phyloP scores from a whole-genome alignment of 2,888 invertebrate species.

The Scaptomyza caliginosa region DNA sequence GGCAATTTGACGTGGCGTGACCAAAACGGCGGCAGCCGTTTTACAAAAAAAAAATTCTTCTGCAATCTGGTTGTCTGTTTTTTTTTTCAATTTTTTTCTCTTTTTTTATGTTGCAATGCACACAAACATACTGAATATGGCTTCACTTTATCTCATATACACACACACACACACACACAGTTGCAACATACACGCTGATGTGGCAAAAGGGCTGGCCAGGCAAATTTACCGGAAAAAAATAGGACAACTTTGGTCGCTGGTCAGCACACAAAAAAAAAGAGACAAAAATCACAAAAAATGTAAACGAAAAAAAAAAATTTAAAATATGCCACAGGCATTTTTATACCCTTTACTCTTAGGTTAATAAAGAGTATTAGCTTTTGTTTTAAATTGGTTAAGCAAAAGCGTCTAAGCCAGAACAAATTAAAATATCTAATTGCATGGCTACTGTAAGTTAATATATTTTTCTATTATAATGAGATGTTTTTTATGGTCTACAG shows the following conservation, averaged over 20 bases:
- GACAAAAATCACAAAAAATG: slow-evolving; percentile 20
- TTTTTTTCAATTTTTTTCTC: slow-evolving; percentile 29
- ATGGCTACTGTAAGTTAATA: neutral
- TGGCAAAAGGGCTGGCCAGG: slow-evolving; percentile 65
- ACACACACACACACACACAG: slow-evolving; percentile 16
- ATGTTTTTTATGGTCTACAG: neutral
- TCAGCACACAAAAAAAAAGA: slow-evolving; percentile 47
- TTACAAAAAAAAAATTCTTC: slow-evolving; percentile 23
- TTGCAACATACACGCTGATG: slow-evolving; percentile 55
- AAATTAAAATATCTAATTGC: neutral
- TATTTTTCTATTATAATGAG: neutral
- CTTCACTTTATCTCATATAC: slow-evolving; percentile 51
- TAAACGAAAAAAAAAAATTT: slow-evolving; percentile 31
- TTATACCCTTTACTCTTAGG: neutral
- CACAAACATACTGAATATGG: slow-evolving; percentile 20
- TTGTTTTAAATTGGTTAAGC: neutral
- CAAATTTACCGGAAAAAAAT: slow-evolving; percentile 65
- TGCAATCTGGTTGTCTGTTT: slow-evolving; percentile 30
- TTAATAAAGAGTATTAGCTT: slow-evolving; percentile 27
- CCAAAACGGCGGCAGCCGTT: slow-evolving; percentile 50
- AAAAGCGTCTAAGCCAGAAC: too few relatives aligned
- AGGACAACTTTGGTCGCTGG: slow-evolving; percentile 57
- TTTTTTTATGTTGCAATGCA: slow-evolving; percentile 19
- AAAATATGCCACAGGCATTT: slow-evolving; percentile 63
- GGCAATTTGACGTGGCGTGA: slow-evolving; percentile 75